Evolutionary conservation across 2,797 vertebrate genomes (phyloP).

Genomic region (Vespertilio murinus): DNA sequence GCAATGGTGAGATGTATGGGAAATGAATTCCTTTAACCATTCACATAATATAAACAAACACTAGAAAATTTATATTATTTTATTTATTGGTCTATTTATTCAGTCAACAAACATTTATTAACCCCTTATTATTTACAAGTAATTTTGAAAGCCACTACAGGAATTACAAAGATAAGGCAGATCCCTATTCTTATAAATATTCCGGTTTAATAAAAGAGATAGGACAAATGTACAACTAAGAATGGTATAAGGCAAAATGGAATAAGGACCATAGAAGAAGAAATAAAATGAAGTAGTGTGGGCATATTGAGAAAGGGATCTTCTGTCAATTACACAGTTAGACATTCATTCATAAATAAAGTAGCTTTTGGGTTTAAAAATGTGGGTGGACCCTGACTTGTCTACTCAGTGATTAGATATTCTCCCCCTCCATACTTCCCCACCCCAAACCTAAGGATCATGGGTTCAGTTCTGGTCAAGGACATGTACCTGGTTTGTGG

Average conservation of each 20-base stretch:
- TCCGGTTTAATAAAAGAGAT: not conserved
- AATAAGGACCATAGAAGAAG: not conserved
- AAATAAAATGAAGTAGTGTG: not conserved
- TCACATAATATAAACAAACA: not conserved
- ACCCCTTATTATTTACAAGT: not conserved
- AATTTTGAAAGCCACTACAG: not conserved
- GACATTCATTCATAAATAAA: not conserved
- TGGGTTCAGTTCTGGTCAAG: too few relatives aligned
- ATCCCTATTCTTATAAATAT: not conserved
- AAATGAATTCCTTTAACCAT: not conserved
- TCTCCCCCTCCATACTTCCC: rapidly evolving
- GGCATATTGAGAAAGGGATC: not conserved
- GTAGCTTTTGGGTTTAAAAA: not conserved
- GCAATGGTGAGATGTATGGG: not conserved
- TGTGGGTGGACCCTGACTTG: not conserved
- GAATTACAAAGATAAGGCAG: not conserved
- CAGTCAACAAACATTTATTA: not conserved
- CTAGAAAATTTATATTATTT: not conserved
- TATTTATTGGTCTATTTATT: not conserved
- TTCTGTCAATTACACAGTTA: not conserved
- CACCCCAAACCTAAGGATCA: too few relatives aligned
- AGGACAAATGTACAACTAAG: not conserved
- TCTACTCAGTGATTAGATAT: too few relatives aligned
- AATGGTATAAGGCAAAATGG: not conserved
- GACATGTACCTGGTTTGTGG: too few relatives aligned